These are phyloP conservation scores for Stenotaenia linearis DNA, from an alignment of 2,888 invertebrate species.

Conservation along the genomic window DNA sequence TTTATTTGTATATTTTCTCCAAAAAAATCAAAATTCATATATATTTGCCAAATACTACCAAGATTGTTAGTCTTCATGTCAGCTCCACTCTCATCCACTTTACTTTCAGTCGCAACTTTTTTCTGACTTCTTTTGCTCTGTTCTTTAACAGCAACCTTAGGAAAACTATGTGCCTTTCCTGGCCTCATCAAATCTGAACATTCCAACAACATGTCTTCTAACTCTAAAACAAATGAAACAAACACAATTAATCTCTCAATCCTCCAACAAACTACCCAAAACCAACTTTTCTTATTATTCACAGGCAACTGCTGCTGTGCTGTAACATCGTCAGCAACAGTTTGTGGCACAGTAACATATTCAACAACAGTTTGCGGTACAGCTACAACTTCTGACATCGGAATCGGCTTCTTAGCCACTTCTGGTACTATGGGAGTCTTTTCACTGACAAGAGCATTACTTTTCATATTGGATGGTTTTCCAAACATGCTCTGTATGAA, in stretches of 20 bases:
- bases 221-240: neutral
- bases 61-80: neutral
- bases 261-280: neutral
- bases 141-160: neutral
- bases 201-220: conserved; percentile 26
- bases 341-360: neutral
- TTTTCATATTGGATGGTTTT: neutral
- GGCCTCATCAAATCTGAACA: neutral
- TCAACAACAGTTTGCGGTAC: too few relatives aligned
- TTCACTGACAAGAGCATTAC: neutral
- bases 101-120: neutral
- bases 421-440: neutral
- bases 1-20: too few relatives aligned
- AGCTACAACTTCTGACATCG: too few relatives aligned
- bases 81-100: too few relatives aligned
- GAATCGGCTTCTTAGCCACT: too few relatives aligned
- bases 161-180: conserved; percentile 17
- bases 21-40: too few relatives aligned
- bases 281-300: neutral
- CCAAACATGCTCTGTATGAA: conserved; percentile 32
- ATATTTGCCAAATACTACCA: too few relatives aligned
- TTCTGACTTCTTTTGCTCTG: neutral
- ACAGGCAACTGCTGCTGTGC: neutral
- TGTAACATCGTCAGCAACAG: neutral
- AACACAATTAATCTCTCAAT: neutral